A percentile compares a stretch with the other conserved stretches of the same genome.
Conservation (phyloP, 2,797 vertebrate species). For the Pyrrhura leucotis region DNA sequence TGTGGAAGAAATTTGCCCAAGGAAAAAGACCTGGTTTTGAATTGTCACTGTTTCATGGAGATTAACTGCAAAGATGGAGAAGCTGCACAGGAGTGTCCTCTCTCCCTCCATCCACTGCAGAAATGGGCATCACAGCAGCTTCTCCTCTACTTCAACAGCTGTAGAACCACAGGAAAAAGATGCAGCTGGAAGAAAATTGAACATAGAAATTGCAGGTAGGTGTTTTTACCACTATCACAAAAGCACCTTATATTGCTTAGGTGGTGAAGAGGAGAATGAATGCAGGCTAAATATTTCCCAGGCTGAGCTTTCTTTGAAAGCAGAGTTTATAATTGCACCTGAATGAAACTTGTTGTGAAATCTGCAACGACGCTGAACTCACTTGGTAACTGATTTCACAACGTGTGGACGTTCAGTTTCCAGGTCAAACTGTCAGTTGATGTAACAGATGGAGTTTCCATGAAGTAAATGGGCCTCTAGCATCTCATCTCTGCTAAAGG, state of each 20-base stretch:
- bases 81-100: not conserved
- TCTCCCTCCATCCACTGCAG: not conserved
- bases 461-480: not conserved
- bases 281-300: not conserved
- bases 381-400: not conserved
- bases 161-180: not conserved
- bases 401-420: not conserved
- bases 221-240: not conserved
- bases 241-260: not conserved
- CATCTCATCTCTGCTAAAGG: not conserved
- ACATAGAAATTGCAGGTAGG: not conserved
- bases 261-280: not conserved
- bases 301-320: not conserved
- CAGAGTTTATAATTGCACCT: not conserved
- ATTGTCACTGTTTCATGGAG: not conserved
- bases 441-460: not conserved
- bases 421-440: not conserved
- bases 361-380: not conserved
- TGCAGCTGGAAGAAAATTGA: not conserved
- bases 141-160: not conserved
- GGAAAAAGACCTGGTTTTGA: not conserved
- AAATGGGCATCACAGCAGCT: not conserved
- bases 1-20: not conserved
- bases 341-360: not conserved
- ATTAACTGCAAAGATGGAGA: not conserved